Evolutionary conservation across 2,113 vertebrate species (phyloP).

Genomic region (Zosterops pallidus): DNA sequence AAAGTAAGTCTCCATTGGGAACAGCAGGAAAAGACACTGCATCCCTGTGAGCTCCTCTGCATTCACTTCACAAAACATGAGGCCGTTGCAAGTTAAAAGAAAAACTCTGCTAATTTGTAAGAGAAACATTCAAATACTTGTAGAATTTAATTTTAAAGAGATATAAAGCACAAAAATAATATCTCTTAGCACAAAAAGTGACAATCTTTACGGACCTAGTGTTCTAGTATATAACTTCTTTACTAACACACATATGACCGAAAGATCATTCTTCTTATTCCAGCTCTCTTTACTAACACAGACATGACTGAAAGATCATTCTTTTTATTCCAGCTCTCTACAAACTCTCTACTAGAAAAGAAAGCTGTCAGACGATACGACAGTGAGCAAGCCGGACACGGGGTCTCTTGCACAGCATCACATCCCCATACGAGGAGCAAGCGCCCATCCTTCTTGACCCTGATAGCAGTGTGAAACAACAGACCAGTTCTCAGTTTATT

Average conservation of each 20-base stretch:
- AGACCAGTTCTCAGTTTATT: not conserved
- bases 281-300: not conserved
- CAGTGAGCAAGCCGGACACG: fast-evolving
- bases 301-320: not conserved
- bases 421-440: not conserved
- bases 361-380: not conserved
- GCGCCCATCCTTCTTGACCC: not conserved
- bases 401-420: not conserved
- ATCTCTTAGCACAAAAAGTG: fast-evolving
- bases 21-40: not conserved
- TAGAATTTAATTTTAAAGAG: not conserved
- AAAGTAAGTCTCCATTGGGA: not conserved
- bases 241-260: not conserved
- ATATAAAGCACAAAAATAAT: not conserved
- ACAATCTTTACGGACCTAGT: not conserved
- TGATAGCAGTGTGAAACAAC: not conserved
- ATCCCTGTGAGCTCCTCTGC: not conserved
- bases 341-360: not conserved
- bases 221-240: not conserved
- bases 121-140: not conserved
- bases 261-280: not conserved
- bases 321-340: not conserved
- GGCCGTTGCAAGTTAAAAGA: not conserved
- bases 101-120: fast-evolving
- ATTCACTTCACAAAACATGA: not conserved